Base-by-base conservation (phyloP, 2,888 invertebrate genomes). In the Poecilobothrus nobilitatus region DNA sequence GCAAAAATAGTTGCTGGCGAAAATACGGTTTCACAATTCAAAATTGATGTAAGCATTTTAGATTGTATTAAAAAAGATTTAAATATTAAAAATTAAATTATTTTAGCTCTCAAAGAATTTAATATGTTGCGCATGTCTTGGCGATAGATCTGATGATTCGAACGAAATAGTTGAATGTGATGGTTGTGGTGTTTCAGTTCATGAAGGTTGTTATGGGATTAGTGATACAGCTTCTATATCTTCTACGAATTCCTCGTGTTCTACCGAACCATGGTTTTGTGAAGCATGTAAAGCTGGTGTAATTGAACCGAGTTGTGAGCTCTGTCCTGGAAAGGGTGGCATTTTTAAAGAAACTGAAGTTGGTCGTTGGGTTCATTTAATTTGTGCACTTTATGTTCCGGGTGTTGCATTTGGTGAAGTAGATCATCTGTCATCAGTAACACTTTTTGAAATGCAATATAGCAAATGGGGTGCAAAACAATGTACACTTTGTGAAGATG, bases 261-360 rank as follows among this genome's bases (percentile, higher is more conserved):
- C 96, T 37, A 97, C 97, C 0, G 97, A 98, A 73, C 97, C 97
- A 0, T 99, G 99, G 99, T 99, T 99, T 82, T 99, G 99, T 84
- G 98, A 99, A 81, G 94, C 97, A 7, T 99, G 99, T 78, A 91
- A 93, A 75, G 95, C 95, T 22, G 95, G 94, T 0, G 89, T 93
- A 18, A 87, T 86, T 18, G 91, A 92, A 79, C 97, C 97, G 0
- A 88, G 87, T 61, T 99, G 99, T 81, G 97, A 98, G 83, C 84
- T 99, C 20, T 99, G 99, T 79, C 98, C 98, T 0, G 96, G 95
- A 79, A 88, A 86, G 78, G 91, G 89, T 83, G 95, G 91, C 73
- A 97, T 90, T 81, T 97, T 89, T 80, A 99, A 99, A 82, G 95
- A 97, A 82, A 97, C 97, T 0, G 97, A 97, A 84, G 94, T 95